Base-by-base conservation (phyloP, 2,888 invertebrate species). In the Agrotis clavis region DNA sequence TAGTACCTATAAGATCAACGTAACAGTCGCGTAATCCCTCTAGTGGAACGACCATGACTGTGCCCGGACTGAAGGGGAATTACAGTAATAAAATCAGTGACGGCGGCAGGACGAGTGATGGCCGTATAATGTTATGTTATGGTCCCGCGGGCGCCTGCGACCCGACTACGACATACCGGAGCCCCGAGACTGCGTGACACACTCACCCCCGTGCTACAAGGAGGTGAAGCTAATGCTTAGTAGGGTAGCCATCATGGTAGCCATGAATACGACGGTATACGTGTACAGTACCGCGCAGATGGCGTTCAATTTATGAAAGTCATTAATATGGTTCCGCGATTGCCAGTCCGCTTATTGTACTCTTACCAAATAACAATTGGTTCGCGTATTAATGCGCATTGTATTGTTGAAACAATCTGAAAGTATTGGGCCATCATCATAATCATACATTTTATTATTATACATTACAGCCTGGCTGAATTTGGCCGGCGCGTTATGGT, bases 181-280 rank as follows among this genome's bases (percentile, higher is more conserved):
- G 13, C 6, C 65, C 18, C 51, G 41, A 65, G n/a, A 9, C 73
- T 66, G 48, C 65, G 53, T 54, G 70, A 77, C 74, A 74, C 59
- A 59, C 73, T 76, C 1, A 47, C 59, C 47, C 63, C 48, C 77
- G 4, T 51, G 9, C 13, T 41, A 41, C 59, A 30, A 67, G 51
- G 77, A 51, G 69, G 59, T 71, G 63, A 47, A 60, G 41, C 50
- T 69, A 61, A 69, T 47, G 35, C 47, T 69, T 19, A 51, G 59
- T 53, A 76, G 59, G 47, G 75, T 56, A 75, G 59, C 19, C 57
- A 68, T 25, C 48, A 76, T 53, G 47, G 75, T 56, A 75, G 59
- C 19, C 57, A 68, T 25, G 25, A n/a, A 41, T 41, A 47, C 30
- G 30, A 16, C 35, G 25, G 21, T n/a, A 59, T 25, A 35, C 35